Evolutionary conservation across 2,113 vertebrate genomes (phyloP).

Genomic region (Chitala chitala): DNA sequence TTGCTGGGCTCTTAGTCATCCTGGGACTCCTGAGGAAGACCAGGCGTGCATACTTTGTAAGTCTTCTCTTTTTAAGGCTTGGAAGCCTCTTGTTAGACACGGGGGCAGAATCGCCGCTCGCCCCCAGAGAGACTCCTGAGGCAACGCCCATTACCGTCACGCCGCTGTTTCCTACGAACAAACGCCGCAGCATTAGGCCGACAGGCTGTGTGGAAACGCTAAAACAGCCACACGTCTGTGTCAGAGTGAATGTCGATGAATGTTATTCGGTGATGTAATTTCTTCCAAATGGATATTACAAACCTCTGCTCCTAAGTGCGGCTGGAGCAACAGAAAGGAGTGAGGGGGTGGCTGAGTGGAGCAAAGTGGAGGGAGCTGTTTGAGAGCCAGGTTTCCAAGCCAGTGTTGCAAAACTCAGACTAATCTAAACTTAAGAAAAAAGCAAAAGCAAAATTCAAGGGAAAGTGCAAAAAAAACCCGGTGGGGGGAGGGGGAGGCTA

Average conservation of each 20-base stretch:
- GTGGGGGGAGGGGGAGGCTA: no score
- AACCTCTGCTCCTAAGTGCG: neutral
- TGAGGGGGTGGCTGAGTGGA: neutral
- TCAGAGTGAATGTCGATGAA: neutral
- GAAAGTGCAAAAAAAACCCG: neutral
- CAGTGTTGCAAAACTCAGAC: neutral
- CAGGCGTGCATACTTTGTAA: neutral
- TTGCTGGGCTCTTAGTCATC: neutral
- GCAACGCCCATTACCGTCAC: neutral
- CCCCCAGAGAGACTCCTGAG: neutral
- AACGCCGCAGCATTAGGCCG: neutral
- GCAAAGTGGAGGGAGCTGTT: neutral
- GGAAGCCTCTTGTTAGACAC: neutral
- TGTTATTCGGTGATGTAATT: neutral
- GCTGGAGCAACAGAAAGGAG: neutral
- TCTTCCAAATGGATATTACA: conserved; percentile 13
- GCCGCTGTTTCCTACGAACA: neutral
- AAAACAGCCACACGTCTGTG: neutral
- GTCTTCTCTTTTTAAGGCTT: conserved; percentile 8
- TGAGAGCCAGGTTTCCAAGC: neutral
- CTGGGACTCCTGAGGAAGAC: neutral
- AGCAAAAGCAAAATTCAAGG: neutral
- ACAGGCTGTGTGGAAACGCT: neutral
- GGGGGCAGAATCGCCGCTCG: neutral
- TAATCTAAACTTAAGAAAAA: neutral